These are phyloP conservation scores for Ostrea denselamellosa DNA, from an alignment of 1,140 invertebrate species.

Conservation along the genomic window DNA sequence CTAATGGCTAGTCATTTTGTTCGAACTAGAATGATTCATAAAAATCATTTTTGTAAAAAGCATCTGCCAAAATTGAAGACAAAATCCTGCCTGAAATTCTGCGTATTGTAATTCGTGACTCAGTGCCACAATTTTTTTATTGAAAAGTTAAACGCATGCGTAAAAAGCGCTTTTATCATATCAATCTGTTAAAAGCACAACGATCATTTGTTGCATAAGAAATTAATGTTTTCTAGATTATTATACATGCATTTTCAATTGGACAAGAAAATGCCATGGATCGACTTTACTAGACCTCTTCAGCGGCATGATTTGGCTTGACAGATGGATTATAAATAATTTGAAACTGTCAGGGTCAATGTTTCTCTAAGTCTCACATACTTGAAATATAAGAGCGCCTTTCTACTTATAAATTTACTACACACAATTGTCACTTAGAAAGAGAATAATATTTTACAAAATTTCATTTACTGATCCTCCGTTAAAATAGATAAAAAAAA, in stretches of 20 bases:
- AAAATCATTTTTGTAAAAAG: background rate
- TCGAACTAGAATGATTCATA: background rate
- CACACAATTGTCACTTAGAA: conserved; percentile 27
- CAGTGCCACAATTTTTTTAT: background rate
- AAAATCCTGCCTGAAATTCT: background rate
- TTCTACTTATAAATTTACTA: background rate
- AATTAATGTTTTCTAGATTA: conserved; percentile 10
- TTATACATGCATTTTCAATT: background rate
- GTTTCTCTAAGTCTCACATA: background rate
- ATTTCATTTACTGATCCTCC: background rate
- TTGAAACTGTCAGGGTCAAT: background rate
- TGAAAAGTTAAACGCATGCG: conserved; percentile 12
- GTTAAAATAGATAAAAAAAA: too few species aligned
- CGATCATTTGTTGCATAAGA: background rate
- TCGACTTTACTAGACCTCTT: background rate
- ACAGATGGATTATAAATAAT: background rate
- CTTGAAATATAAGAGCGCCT: background rate
- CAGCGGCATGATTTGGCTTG: background rate
- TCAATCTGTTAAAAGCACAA: background rate
- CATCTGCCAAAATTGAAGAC: conserved; percentile 26
- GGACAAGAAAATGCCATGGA: background rate
- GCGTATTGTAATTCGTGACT: background rate
- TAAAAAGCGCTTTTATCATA: background rate
- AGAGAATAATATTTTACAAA: background rate
- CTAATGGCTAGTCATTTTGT: background rate